Evolutionary conservation across 2,113 vertebrate genomes (phyloP), one percentile per base, ranked within the genome.

Genomic region (Callocephalon fimbriatum): DNA sequence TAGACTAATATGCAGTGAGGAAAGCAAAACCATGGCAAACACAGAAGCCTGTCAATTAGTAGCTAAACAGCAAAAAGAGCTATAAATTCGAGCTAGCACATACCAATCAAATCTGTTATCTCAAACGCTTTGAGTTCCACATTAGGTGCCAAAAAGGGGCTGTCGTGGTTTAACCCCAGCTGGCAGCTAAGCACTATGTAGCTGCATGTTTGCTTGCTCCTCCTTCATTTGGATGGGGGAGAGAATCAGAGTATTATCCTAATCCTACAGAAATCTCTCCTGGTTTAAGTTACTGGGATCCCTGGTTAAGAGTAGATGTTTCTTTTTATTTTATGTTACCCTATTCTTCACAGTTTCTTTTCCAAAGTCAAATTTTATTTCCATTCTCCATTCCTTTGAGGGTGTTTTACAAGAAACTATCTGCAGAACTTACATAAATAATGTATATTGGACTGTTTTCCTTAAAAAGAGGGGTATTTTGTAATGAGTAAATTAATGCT

Each of bases 181-280:
- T 58, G 1, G 6, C 9, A 37, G 14, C 45, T 53, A 27, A 78
- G 16, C 53, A 3, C 37, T 32, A 44, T 2, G 2, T 14, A 59
- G 45, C 45, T 3, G 4, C 31, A n/a, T 4, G 6, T 32, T 68
- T 2, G 0, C 25, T 58, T 16, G 15, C 13, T 71, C 16, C 22
- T 15, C 2, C 10, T 8, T 7, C 0, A 1, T 2, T 32, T 12
- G 61, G 35, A 58, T 58, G 32, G 54, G 20, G 54, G 12, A n/a
- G 32, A 58, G 20, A n/a, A 58, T n/a, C 32, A 58, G 20, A 58
- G 21, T 38, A 17, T 63, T 82, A 58, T 79, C 37, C 5, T 15
- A 62, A 14, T 19, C n/a, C 25, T 78, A 45, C 19, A 66, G 65
- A 51, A 56, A 51, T 56, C 26, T 85, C 29, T 75, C 27, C 45